Evolutionary conservation across 2,113 vertebrate genomes (phyloP).

Genomic region (Lamprologus lemairii): DNA sequence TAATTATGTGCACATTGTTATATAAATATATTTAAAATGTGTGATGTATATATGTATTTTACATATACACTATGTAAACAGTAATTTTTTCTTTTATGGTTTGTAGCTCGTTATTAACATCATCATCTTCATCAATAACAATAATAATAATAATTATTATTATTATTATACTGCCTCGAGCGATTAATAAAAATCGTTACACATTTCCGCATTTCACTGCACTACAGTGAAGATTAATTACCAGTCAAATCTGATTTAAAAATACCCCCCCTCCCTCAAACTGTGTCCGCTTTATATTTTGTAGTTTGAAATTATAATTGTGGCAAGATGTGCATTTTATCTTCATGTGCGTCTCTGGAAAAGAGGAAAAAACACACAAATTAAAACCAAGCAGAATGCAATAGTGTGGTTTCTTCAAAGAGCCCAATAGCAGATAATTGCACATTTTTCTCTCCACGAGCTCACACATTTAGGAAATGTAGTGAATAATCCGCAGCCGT

Average conservation of each 20-base stretch:
- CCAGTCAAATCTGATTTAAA: not conserved
- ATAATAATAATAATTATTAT: fast-evolving
- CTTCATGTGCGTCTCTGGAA: not conserved
- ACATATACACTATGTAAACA: not conserved
- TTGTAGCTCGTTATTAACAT: not conserved
- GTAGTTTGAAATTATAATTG: not conserved
- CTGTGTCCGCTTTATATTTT: not conserved
- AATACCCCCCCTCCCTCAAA: not conserved
- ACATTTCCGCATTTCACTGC: not conserved
- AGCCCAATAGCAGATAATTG: conserved; percentile 1
- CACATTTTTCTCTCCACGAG: not conserved
- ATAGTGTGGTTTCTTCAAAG: not conserved
- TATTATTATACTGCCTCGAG: not conserved
- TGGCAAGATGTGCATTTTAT: not conserved
- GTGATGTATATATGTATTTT: not conserved
- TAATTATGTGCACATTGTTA: not conserved
- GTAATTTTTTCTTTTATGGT: not conserved
- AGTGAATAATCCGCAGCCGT: not conserved
- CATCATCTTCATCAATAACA: not conserved
- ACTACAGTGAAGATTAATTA: not conserved
- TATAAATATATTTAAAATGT: not conserved
- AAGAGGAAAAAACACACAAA: not conserved
- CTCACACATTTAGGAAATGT: not conserved
- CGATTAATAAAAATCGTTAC: not conserved
- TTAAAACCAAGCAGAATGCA: not conserved